A percentile compares a stretch with the other conserved stretches of the same genome.
Conservation (phyloP, 1,140 invertebrate species). For the Gonatopus flavifemur region DNA sequence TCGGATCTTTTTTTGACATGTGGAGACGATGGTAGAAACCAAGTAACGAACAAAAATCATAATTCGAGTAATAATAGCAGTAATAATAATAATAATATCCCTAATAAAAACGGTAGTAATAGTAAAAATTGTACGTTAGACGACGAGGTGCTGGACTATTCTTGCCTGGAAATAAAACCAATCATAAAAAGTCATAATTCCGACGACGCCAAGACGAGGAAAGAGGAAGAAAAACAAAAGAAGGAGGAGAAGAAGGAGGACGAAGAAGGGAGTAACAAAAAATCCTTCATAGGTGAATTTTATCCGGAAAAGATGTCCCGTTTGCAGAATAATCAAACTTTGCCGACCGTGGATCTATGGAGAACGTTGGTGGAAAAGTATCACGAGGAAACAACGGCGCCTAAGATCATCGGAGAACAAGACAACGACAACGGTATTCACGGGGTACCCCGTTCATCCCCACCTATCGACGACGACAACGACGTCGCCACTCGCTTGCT, state of each 20-base stretch:
- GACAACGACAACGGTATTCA: conserved; percentile 23
- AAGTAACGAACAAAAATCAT: conserved; percentile 6
- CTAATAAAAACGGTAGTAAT: no score
- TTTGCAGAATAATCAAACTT: not conserved
- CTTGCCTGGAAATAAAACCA: conserved; percentile 52
- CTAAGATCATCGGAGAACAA: no score
- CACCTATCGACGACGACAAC: conserved; percentile 22
- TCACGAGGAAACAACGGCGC: not conserved
- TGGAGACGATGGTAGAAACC: conserved; percentile 42
- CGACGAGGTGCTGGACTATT: conserved; percentile 53
- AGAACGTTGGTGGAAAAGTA: conserved; percentile 36
- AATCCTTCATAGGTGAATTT: conserved; percentile 24
- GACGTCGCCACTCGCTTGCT: conserved; percentile 12
- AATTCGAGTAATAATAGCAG: no score
- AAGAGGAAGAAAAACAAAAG: conserved; percentile 1
- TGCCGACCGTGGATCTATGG: conserved; percentile 14
- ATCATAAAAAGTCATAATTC: conserved; percentile 21
- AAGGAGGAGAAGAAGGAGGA: not conserved
- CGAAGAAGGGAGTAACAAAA: not conserved
- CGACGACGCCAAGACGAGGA: not conserved
- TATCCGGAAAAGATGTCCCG: conserved; percentile 17
- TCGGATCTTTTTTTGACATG: conserved; percentile 52
- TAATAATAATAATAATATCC: no score
- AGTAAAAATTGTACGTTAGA: conserved; percentile 31
- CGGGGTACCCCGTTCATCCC: conserved; percentile 27